A percentile compares a stretch with the other conserved stretches of the same genome.
Conservation (phyloP, 1,140 invertebrate species). For the Bacillus rossius region DNA sequence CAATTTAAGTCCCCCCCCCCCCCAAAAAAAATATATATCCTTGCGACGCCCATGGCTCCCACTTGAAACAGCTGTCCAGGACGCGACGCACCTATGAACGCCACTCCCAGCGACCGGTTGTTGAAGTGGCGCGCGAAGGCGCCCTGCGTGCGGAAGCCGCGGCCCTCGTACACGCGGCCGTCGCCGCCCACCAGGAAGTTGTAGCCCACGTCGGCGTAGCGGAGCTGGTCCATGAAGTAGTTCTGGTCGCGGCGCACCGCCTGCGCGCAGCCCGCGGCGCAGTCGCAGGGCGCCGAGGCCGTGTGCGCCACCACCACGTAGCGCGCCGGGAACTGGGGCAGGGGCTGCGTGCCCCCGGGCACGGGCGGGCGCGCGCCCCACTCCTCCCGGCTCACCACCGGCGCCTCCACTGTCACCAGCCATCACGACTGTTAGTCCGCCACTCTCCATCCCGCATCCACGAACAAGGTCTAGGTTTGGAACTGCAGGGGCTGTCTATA, state of each 20-base stretch:
- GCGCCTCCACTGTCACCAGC: too few relatives aligned
- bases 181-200: conserved; percentile 64
- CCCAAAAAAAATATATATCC: too few relatives aligned
- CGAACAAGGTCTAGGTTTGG: too few relatives aligned
- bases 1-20: too few relatives aligned
- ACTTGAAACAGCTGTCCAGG: too few relatives aligned
- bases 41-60: too few relatives aligned
- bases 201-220: conserved; percentile 65
- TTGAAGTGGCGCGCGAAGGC: conserved; percentile 57
- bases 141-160: conserved; percentile 61
- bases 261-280: conserved; percentile 31
- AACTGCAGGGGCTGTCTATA: too few relatives aligned
- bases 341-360: not conserved
- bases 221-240: conserved; percentile 48
- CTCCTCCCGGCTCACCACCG: not conserved
- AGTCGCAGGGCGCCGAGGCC: conserved; percentile 29
- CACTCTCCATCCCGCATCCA: too few relatives aligned
- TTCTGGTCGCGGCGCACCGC: conserved; percentile 47
- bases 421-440: too few relatives aligned
- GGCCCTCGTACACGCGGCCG: conserved; percentile 60
- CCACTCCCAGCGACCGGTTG: conserved; percentile 56
- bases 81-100: conserved; percentile 45
- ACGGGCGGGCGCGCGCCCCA: not conserved
- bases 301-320: not conserved
- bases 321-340: not conserved